Evolutionary conservation across 2,797 vertebrate species (phyloP), one percentile per base, ranked within the genome.

Genomic region (Iguana delicatissima): DNA sequence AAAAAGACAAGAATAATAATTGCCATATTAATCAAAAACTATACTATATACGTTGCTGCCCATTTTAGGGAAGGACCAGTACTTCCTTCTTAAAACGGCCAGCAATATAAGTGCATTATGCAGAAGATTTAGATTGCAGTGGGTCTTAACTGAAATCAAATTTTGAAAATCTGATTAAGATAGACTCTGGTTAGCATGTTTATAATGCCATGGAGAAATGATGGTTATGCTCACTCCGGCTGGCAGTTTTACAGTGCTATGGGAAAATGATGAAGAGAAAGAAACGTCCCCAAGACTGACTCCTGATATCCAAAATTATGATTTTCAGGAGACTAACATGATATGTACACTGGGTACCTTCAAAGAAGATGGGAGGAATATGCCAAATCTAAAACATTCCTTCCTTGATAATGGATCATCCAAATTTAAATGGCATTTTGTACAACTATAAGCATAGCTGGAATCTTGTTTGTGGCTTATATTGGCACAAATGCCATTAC

Each of bases 21-120:
- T 32, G 82, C 8, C 14, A 38, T 18, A 81, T 72, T 38, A 90
- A 86, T n/a, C 14, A 90, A 86, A 46, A 72, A 50, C n/a, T 62
- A 12, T 64, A 74, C 35, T 62, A 62, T 26, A 77, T 77, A 77
- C 38, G 35, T 24, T 46, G 38, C 22, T 8, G 8, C 42, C 74
- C 26, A 69, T 26, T 67, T 69, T 32, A n/a, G 26, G 4, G 22
- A 83, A 59, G 42, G 20, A 50, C 18, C 42, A 50, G 6, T 29
- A 20, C n/a, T 38, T 57, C 81, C 18, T 22, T 46, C n/a, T 38
- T 59, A 84, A 38, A 89, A 77, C 55, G 29, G 20, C 26, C 6
- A 74, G 26, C 16, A 84, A 38, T 8, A 29, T 35, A 50, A 5
- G 0, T 42, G 42, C 16, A 73, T 42, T 73, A 82, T 22, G 16